phyloP scores from a whole-genome alignment of 2,888 invertebrate genomes.

The Argyresthia albistria region DNA sequence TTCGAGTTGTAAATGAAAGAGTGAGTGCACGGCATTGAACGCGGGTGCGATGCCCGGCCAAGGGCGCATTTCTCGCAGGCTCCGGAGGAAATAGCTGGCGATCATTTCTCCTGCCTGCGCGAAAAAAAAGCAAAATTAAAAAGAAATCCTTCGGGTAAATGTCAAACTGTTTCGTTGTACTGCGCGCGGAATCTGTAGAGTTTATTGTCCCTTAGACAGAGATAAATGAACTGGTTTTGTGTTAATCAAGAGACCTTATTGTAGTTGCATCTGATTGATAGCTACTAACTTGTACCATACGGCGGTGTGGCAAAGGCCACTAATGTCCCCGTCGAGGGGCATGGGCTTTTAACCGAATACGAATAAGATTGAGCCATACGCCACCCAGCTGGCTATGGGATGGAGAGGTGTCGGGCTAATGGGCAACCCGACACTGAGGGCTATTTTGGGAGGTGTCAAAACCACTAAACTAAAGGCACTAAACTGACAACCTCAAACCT shows the following conservation, averaged over 20 bases:
- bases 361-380: no score
- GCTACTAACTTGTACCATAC: no score
- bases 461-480: no score
- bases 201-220: not conserved
- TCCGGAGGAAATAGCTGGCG: conserved; percentile 35
- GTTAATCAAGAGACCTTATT: conserved; percentile 7
- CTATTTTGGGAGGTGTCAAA: no score
- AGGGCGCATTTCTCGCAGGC: conserved; percentile 53
- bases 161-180: conserved; percentile 5
- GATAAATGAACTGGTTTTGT: not conserved
- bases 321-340: no score
- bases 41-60: conserved; percentile 44
- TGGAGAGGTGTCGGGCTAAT: no score
- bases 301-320: no score
- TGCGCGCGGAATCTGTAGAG: conserved; percentile 1
- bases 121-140: conserved; percentile 27
- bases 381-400: no score
- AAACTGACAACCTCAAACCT: no score
- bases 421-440: no score
- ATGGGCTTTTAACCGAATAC: no score
- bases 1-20: conserved; percentile 6
- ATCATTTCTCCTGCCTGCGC: conserved; percentile 49
- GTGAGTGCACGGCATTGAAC: conserved; percentile 19
- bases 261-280: not conserved
- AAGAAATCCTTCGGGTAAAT: conserved; percentile 11